A percentile compares a stretch with the other conserved stretches of the same genome.
Evolutionary conservation across 2,797 vertebrate species (phyloP).

Genomic region (Bradypodion pumilum): DNA sequence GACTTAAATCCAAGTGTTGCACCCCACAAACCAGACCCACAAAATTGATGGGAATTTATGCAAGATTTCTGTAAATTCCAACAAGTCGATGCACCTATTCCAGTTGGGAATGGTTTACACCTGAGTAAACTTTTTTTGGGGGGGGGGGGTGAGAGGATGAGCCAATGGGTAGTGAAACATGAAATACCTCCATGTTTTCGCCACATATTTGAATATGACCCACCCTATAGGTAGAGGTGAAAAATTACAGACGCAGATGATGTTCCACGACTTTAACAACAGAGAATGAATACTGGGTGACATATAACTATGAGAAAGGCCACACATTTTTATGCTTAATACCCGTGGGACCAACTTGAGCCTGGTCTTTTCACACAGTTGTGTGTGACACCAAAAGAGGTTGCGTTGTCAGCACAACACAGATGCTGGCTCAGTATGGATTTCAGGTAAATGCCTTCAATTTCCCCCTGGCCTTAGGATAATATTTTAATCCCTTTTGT

Average conservation of each 20-base stretch:
- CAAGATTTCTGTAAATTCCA: no score
- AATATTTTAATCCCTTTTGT: slow-evolving; percentile 31
- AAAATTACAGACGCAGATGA: neutral
- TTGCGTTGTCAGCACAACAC: neutral
- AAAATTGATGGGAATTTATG: no score
- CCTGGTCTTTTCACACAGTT: accelerated
- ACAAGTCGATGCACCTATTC: no score
- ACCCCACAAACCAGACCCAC: no score
- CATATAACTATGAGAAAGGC: neutral
- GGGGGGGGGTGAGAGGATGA: no score
- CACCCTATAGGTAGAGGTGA: neutral
- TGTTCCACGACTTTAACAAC: neutral
- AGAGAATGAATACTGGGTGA: neutral
- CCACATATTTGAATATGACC: neutral
- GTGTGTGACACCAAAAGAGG: neutral
- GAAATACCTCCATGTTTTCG: neutral
- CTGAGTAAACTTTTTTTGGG: neutral
- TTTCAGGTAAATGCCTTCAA: slow-evolving; percentile 46
- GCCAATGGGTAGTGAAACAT: neutral
- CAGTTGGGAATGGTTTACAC: no score
- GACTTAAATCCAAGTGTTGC: no score
- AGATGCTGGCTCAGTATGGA: neutral
- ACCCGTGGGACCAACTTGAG: slow-evolving; percentile 5
- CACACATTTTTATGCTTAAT: neutral
- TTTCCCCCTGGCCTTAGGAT: slow-evolving; percentile 25